Conservation (phyloP, 2,113 vertebrate species). For the Hippocampus abdominalis region DNA sequence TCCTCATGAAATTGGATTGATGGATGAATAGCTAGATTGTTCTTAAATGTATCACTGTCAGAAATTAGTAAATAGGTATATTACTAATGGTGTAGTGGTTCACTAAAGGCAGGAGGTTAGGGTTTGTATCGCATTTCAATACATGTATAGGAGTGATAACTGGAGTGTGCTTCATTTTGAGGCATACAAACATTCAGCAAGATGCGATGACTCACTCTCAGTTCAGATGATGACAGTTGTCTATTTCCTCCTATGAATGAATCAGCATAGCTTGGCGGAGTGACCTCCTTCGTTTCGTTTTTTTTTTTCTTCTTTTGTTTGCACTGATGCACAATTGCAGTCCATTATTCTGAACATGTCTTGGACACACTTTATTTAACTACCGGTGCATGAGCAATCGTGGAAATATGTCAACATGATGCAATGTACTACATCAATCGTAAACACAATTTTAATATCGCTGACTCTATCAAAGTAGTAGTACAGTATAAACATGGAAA, state of each 20-base stretch:
- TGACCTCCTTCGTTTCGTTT: neutral
- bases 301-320: neutral
- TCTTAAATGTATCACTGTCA: no score
- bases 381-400: neutral
- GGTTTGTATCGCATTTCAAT: no score
- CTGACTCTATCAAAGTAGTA: no score
- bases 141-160: no score
- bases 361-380: neutral
- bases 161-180: no score
- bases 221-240: neutral
- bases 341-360: neutral
- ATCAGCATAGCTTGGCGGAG: neutral
- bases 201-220: slow-evolving; percentile 2
- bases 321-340: neutral
- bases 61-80: no score
- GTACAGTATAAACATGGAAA: neutral
- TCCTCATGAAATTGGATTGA: no score
- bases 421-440: neutral
- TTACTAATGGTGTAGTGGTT: no score
- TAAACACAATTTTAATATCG: neutral
- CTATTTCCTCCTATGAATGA: neutral
- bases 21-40: no score
- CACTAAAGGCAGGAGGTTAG: no score
- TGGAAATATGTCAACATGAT: neutral
- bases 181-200: slow-evolving; percentile 2